Percentiles rank a stretch among this genome's conserved stretches.
phyloP scores from a whole-genome alignment of 2,113 vertebrate species.

The Myiopsitta monachus region DNA sequence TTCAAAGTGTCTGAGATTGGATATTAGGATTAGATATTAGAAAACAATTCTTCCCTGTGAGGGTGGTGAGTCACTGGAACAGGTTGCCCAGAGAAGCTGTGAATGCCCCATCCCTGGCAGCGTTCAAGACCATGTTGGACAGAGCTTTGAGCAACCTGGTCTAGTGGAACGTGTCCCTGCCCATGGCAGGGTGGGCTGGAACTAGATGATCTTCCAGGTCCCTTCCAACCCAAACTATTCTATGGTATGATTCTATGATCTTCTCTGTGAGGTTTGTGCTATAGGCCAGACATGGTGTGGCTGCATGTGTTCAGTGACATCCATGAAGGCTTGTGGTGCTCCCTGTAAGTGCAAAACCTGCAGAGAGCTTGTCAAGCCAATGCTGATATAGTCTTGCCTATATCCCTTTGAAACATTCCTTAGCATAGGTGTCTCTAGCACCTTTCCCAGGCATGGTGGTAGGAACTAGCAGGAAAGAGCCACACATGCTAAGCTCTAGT shows the following conservation, averaged over 20 bases:
- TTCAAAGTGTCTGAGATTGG: background rate
- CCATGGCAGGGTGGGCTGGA: background rate
- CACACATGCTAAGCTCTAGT: background rate
- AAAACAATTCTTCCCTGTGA: background rate
- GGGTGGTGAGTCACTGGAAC: background rate
- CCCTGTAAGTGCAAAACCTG: background rate
- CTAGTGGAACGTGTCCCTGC: background rate
- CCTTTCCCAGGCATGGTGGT: background rate
- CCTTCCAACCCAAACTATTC: background rate
- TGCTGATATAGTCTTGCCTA: background rate
- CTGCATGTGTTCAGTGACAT: background rate
- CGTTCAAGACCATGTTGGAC: background rate
- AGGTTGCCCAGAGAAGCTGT: background rate
- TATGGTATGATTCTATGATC: background rate
- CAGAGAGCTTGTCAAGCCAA: background rate
- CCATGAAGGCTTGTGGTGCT: background rate
- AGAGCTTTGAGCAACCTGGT: background rate
- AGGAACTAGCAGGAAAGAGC: background rate
- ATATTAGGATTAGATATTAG: background rate
- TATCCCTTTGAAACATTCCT: background rate
- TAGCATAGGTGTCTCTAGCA: background rate
- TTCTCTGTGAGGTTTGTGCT: background rate
- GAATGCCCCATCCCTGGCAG: background rate
- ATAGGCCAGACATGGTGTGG: background rate
- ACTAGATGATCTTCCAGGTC: background rate